A percentile compares a stretch with the other conserved stretches of the same genome.
Conservation (phyloP, 2,113 vertebrate species). For the Takifugu flavidus region DNA sequence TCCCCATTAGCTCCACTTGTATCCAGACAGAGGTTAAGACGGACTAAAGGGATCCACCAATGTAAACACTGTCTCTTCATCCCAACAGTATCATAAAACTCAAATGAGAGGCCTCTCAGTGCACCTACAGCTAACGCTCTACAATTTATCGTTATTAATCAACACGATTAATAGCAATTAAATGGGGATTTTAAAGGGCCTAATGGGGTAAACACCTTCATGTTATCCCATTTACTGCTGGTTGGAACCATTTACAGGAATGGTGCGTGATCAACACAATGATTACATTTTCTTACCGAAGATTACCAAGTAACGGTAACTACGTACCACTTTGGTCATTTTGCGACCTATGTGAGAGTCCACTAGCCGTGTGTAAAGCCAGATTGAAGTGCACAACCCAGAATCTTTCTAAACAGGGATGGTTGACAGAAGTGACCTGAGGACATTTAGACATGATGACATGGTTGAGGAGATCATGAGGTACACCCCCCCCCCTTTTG, state of each 20-base stretch:
- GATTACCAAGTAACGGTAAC: slow-evolving; percentile 51
- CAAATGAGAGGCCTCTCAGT: slow-evolving; percentile 25
- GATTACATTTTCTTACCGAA: slow-evolving; percentile 25
- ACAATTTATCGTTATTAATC: no score
- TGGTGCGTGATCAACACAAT: neutral
- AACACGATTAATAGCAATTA: no score
- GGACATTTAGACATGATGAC: slow-evolving; percentile 51
- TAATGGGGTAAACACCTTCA: neutral
- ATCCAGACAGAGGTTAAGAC: slow-evolving; percentile 77
- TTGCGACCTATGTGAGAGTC: slow-evolving; percentile 57
- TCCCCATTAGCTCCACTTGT: slow-evolving; percentile 78
- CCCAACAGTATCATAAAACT: slow-evolving; percentile 54
- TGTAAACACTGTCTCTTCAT: slow-evolving; percentile 65
- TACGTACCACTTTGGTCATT: slow-evolving; percentile 64
- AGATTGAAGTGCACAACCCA: slow-evolving; percentile 36
- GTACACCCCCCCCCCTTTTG: slow-evolving; percentile 21
- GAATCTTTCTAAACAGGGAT: slow-evolving; percentile 59
- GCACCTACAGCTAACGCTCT: no score
- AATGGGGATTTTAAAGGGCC: no score
- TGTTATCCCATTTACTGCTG: slow-evolving; percentile 26
- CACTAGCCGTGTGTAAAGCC: slow-evolving; percentile 47
- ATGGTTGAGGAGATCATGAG: slow-evolving; percentile 33
- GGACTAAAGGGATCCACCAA: slow-evolving; percentile 71
- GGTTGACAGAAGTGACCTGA: slow-evolving; percentile 57
- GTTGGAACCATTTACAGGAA: slow-evolving; percentile 30